Conservation (phyloP, 2,113 vertebrate species). For the Bufo bufo region DNA sequence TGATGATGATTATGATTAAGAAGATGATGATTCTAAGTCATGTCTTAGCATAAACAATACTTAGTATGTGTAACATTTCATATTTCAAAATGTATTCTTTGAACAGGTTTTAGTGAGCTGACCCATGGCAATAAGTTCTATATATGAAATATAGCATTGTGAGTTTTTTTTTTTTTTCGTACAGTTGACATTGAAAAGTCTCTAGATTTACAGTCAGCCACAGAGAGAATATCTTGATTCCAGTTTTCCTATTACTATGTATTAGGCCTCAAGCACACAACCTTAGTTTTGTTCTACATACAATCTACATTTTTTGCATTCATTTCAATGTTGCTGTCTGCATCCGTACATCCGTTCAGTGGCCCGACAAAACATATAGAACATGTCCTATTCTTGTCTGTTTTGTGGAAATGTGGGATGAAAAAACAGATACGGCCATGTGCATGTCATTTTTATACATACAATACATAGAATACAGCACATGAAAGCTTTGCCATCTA, state of each 20-base stretch:
- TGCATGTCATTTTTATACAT: background rate
- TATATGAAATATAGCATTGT: slow-evolving; percentile 5
- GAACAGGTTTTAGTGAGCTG: slow-evolving; percentile 6
- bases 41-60: slow-evolving; percentile 41
- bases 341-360: background rate
- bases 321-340: background rate
- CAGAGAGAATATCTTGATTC: background rate
- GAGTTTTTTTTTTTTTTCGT: background rate
- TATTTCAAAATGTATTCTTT: slow-evolving; percentile 24
- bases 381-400: no score
- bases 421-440: no score
- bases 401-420: no score
- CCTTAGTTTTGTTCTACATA: no score
- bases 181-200: background rate
- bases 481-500: background rate
- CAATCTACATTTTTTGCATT: background rate
- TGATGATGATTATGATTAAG: slow-evolving; percentile 43
- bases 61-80: slow-evolving; percentile 37
- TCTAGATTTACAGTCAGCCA: slow-evolving; percentile 5
- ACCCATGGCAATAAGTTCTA: background rate
- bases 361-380: no score
- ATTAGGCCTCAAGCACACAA: no score
- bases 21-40: slow-evolving; percentile 46
- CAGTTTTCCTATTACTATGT: no score
- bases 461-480: background rate